Evolutionary conservation across 2,888 invertebrate species (phyloP).

Genomic region (Cryptosula pallasiana): DNA sequence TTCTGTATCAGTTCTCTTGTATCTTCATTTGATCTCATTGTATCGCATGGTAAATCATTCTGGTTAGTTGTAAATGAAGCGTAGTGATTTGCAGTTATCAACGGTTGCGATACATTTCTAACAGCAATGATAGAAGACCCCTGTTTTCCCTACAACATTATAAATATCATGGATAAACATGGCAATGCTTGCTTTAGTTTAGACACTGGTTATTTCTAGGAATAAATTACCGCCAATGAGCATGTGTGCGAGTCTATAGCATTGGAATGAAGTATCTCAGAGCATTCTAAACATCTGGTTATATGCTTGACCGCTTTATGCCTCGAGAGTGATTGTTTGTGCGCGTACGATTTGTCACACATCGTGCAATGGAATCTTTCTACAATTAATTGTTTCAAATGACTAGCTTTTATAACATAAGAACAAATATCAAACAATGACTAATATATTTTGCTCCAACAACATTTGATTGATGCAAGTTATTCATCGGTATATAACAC

Average conservation of each 20-base stretch:
- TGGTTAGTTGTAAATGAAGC: background rate
- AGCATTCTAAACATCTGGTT: background rate
- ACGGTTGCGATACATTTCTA: too few species aligned
- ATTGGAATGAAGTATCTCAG: background rate
- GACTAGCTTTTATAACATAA: background rate
- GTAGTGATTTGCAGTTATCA: background rate
- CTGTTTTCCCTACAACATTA: background rate
- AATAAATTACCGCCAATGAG: background rate
- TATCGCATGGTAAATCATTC: background rate
- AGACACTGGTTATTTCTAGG: background rate
- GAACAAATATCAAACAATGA: too few species aligned
- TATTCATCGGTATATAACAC: too few species aligned
- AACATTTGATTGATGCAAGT: too few species aligned
- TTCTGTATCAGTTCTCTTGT: background rate
- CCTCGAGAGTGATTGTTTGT: background rate
- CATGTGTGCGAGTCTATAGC: background rate
- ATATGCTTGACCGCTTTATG: background rate
- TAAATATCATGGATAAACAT: background rate
- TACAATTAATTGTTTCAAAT: background rate
- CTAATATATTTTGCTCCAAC: too few species aligned
- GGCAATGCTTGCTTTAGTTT: background rate
- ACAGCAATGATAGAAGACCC: too few species aligned
- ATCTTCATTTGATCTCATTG: background rate
- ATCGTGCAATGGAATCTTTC: background rate
- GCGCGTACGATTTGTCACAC: constrained; percentile 8